These are phyloP conservation scores for Dynastes grantii DNA, from an alignment of 2,888 invertebrate species.

Conservation along the genomic window DNA sequence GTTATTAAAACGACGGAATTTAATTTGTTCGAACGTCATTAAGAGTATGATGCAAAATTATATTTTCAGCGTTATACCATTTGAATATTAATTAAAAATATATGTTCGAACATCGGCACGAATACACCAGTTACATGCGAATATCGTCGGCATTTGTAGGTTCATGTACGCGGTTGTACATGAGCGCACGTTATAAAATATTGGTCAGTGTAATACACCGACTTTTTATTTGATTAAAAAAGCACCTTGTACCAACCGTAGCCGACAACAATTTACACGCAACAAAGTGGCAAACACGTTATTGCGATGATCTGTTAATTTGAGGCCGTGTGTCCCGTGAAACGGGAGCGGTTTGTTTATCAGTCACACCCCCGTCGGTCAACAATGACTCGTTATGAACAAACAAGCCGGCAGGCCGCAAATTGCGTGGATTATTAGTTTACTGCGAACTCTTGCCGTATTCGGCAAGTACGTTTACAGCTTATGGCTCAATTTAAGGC, in stretches of 20 bases:
- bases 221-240: constrained; percentile 52
- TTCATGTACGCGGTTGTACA: constrained; percentile 2
- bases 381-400: constrained; percentile 57
- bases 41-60: constrained; percentile 33
- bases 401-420: constrained; percentile 55
- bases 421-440: constrained; percentile 59
- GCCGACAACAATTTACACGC: constrained; percentile 48
- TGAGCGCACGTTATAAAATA: constrained; percentile 7
- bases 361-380: constrained; percentile 54
- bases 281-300: constrained; percentile 51
- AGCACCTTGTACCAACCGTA: constrained; percentile 31
- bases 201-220: constrained; percentile 46
- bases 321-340: constrained; percentile 47
- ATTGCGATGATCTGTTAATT: constrained; percentile 53
- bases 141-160: constrained; percentile 3
- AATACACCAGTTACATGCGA: constrained; percentile 20
- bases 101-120: constrained; percentile 32
- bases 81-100: constrained; percentile 52
- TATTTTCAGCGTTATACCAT: constrained; percentile 42
- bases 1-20: constrained; percentile 43
- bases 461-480: constrained; percentile 55
- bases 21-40: constrained; percentile 40
- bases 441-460: constrained; percentile 51
- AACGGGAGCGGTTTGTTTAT: constrained; percentile 54
- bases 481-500: constrained; percentile 58